These are phyloP conservation scores for Gymnocypris eckloni DNA, from an alignment of 2,797 vertebrate species.

Conservation along the genomic window DNA sequence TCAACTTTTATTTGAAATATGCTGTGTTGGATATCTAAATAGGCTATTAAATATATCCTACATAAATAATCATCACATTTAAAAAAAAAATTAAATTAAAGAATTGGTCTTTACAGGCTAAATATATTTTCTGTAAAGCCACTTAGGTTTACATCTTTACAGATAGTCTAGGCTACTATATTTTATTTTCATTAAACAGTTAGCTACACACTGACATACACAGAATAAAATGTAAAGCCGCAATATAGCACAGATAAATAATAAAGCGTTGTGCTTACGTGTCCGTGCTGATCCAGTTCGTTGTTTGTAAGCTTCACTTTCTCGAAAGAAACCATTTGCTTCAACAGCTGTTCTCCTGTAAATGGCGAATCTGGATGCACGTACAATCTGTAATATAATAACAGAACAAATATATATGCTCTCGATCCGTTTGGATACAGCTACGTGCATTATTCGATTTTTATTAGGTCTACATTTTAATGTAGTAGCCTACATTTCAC, in stretches of 20 bases:
- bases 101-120: background rate
- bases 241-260: background rate
- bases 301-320: conserved; percentile 99
- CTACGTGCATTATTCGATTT: background rate
- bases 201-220: background rate
- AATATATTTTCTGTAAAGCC: background rate
- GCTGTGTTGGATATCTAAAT: background rate
- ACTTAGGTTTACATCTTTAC: background rate
- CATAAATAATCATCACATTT: background rate
- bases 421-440: background rate
- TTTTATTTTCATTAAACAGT: background rate
- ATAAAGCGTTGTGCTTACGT: conserved; percentile 79
- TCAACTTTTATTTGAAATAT: background rate
- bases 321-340: conserved; percentile 99
- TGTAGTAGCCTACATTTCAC: background rate
- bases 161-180: background rate
- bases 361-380: conserved; percentile 98
- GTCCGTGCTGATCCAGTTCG: conserved; percentile 96
- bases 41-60: background rate
- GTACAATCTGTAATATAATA: conserved; percentile 83
- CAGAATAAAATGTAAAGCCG: background rate
- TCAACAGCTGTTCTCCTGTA: conserved; percentile 94
- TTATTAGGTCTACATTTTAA: background rate
- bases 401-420: background rate
- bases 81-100: background rate